Conservation (phyloP, 2,113 vertebrate species). For the Rhinoderma darwinii region DNA sequence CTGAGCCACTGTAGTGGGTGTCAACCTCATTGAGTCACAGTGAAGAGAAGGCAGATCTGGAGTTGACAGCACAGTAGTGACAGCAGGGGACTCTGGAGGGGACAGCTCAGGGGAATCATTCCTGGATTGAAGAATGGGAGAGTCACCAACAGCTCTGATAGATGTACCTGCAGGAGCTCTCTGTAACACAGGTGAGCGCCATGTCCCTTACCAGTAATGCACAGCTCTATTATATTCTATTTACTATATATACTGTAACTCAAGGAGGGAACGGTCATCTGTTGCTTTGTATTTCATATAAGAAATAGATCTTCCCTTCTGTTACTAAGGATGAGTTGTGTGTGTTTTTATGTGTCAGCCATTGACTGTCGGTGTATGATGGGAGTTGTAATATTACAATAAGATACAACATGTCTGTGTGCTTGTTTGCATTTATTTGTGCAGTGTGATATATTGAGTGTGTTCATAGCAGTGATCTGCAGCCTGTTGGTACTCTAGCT, state of each 20-base stretch:
- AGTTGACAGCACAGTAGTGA: constrained; percentile 1
- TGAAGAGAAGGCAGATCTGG: background rate
- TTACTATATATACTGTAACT: background rate
- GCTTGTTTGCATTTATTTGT: no score
- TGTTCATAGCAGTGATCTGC: no score
- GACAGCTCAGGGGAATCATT: background rate
- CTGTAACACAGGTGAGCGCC: constrained; percentile 66
- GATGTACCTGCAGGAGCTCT: constrained; percentile 55
- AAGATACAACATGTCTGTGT: no score
- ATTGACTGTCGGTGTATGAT: no score
- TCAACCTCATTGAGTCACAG: constrained; percentile 3
- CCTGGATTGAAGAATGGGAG: constrained; percentile 60
- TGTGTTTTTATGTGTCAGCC: no score
- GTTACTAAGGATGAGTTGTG: no score
- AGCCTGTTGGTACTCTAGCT: no score
- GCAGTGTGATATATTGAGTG: no score
- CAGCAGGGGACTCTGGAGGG: constrained; percentile 32
- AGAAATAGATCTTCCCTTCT: background rate
- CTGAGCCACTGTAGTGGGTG: background rate
- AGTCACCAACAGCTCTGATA: constrained; percentile 54
- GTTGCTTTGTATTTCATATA: background rate
- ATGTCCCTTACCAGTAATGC: background rate
- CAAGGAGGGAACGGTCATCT: background rate
- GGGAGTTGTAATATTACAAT: no score
- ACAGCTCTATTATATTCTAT: background rate